Conservation (phyloP, 2,797 vertebrate genomes). For the Liasis olivaceus region DNA sequence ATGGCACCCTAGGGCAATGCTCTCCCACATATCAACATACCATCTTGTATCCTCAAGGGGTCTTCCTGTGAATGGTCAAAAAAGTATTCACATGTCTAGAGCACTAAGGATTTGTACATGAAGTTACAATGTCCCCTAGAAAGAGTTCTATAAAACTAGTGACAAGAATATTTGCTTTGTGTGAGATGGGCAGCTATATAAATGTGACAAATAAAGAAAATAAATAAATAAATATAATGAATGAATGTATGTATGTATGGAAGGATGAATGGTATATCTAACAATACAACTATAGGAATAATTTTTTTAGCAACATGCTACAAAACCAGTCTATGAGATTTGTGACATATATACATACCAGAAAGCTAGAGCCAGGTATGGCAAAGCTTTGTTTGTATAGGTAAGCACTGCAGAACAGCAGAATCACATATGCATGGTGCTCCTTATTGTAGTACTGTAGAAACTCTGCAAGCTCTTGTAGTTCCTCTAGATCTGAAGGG, state of each 20-base stretch:
- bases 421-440: constrained; percentile 86
- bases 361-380: constrained; percentile 93
- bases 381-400: constrained; percentile 98
- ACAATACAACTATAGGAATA: not conserved
- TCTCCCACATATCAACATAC: not conserved
- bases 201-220: too few species aligned
- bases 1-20: not conserved
- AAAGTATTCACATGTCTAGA: not conserved
- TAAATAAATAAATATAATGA: too few species aligned
- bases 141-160: not conserved
- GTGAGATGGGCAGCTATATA: too few species aligned
- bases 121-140: not conserved
- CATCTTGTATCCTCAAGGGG: not conserved
- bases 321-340: not conserved
- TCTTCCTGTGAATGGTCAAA: not conserved
- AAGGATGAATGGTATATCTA: not conserved
- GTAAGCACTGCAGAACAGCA: constrained; percentile 93
- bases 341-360: constrained; percentile 76
- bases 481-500: constrained; percentile 90
- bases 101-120: not conserved
- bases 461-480: constrained; percentile 86
- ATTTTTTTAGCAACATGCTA: not conserved
- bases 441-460: constrained; percentile 88
- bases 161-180: too few species aligned
- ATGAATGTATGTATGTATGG: not conserved